Base-by-base conservation (phyloP, 2,888 invertebrate genomes). In the Nebria brevicollis region DNA sequence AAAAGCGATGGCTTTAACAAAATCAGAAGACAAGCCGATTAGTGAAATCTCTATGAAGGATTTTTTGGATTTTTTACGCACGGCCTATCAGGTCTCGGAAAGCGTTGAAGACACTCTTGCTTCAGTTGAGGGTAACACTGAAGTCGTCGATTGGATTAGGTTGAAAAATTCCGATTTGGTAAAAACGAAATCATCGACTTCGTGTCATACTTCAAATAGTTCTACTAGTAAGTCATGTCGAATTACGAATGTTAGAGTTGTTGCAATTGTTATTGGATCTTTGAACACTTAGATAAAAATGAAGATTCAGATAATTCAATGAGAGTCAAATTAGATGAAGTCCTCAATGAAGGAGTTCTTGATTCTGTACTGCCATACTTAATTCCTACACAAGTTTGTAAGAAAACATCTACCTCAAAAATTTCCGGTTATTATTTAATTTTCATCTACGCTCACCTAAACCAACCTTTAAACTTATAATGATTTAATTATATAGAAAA, bases 321-420 rank as follows among this genome's bases (percentile, higher is more conserved):
- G 79, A 88, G 85, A 84, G 84, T 79, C 42, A 87, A 85, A 85
- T 84, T 88, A 68, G 86, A 85, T 83, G 88, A 95, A 89, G 93
- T 96, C 0, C 91, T 96, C 83, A 94, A 94, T 74, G 96, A 96
- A 89, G 96, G 96, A 11, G 91, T 96, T 82, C 88, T 96, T 75
- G 96, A 96, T 89, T 95, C 96, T 0, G 94, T 96, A 81, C 88
- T 96, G 74, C 95, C 96, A 0, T 95, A 95, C 86, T 91, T 96
- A 84, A 90, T 94, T 13, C 92, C 93, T 0, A 83, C 87, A 26
- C 93, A 92, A 86, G 89, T 93, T 77, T 72, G 82, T 11, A 80
- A 77, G 25, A 83, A 83, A 66, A 82, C 78, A 25, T 65, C 81
- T 20, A 66, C 26, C 4, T 81, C 82, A 73, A 76, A 81, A 34